Base-by-base conservation (phyloP, 1,140 invertebrate genomes). In the Zaprionus capensis region DNA sequence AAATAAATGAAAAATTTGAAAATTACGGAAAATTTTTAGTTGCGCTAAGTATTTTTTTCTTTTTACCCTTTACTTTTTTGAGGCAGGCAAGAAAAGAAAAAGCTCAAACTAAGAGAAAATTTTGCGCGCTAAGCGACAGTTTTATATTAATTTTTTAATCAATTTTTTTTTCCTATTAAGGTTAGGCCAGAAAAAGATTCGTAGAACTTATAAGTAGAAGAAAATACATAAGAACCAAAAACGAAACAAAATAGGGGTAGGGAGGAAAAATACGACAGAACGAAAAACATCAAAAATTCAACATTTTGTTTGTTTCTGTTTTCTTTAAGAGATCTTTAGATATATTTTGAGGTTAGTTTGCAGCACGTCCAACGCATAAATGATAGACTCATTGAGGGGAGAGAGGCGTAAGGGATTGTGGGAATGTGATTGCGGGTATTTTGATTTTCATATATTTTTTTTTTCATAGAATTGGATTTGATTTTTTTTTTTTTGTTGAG, bases 321-420 rank as follows among this genome's bases (percentile, higher is more conserved):
- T 70, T 73, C 51, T 62, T 73, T 66, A 14, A 62, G 53, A 66
- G 64, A 69, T 64, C 59, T 34, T 64, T 71, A 59, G 64, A 71
- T 80, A 75, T 71, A 64, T 71, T 75, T 75, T 75, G 53, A 64
- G 75, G 74, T 75, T 80, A 71, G 59, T 71, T 78, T 81, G 58
- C 57, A 73, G 73, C 58, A 78, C 72, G 73, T 91, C 78, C 85
- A 91, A 91, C 91, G 91, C 87, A 91, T 92, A 92, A 92, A 92
- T 92, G 91, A 92, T 92, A 92, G 91, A 92, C 91, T 92, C 91
- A 92, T 92, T 92, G 88, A 92, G 91, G 91, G 91, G 91, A 92
- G 76, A 91, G 80, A 88, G 82, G 87, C 82, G 84, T 88, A 78
- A 53, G 80, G 91, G 91, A 92, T 92, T 92, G 80, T 91, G 75